phyloP scores from a whole-genome alignment of 2,888 invertebrate genomes.

The Unio delphinus region DNA sequence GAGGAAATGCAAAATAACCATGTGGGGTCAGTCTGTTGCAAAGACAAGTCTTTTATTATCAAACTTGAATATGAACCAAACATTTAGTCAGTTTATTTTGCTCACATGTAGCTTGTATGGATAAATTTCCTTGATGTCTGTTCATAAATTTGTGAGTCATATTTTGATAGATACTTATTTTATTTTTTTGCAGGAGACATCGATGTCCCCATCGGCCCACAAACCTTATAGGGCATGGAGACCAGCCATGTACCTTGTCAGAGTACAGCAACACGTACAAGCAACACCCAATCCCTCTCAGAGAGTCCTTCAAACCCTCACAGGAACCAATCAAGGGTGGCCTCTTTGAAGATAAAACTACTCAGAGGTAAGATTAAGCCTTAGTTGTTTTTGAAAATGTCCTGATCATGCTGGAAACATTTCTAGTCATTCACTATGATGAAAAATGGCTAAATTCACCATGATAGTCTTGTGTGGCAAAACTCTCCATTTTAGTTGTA shows the following conservation, averaged over 20 bases:
- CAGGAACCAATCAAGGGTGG: constrained; percentile 46
- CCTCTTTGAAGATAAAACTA: constrained; percentile 59
- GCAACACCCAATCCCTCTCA: constrained; percentile 52
- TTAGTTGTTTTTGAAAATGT: too few species aligned
- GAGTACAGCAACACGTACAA: constrained; percentile 66
- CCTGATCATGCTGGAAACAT: too few species aligned
- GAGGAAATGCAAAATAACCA: too few species aligned
- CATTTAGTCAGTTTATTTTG: neutral
- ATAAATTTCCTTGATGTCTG: neutral
- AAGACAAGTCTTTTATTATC: too few species aligned
- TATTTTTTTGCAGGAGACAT: constrained; percentile 58
- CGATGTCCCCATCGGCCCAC: constrained; percentile 65
- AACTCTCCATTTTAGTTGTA: too few species aligned
- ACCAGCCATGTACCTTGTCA: constrained; percentile 58
- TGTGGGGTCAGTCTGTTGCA: too few species aligned
- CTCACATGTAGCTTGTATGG: neutral
- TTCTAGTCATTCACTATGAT: too few species aligned
- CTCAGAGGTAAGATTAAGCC: constrained; percentile 54
- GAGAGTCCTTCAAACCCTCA: constrained; percentile 62
- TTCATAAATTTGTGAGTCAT: constrained; percentile 1
- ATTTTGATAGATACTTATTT: neutral
- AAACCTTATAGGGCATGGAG: constrained; percentile 36
- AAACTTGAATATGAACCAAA: neutral
- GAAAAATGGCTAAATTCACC: too few species aligned
- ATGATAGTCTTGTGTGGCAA: too few species aligned